A percentile compares a stretch with the other conserved stretches of the same genome.
Conservation (phyloP, 2,113 vertebrate species). For the Serinus canaria region DNA sequence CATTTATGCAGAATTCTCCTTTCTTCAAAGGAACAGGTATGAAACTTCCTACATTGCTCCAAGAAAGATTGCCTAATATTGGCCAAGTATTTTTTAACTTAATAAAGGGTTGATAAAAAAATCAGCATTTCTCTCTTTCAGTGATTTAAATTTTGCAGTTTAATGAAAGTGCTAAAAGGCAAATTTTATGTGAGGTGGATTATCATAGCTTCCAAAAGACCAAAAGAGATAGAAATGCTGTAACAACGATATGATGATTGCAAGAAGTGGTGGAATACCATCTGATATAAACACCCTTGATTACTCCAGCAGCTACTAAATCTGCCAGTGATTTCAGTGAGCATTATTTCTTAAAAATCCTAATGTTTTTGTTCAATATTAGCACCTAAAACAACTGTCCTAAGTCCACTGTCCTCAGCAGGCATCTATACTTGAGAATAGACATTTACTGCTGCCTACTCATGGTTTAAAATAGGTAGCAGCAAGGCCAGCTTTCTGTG, state of each 20-base stretch:
- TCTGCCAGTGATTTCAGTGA: not conserved
- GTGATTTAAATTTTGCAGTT: not conserved
- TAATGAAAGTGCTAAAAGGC: not conserved
- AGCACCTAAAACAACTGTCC: not conserved
- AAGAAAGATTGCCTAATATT: not conserved
- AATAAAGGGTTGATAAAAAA: not conserved
- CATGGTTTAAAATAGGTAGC: not conserved
- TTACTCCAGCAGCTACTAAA: not conserved
- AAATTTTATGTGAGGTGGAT: not conserved
- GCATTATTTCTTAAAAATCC: not conserved
- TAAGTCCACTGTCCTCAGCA: not conserved
- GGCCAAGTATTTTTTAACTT: not conserved
- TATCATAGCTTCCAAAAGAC: not conserved
- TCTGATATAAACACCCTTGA: not conserved
- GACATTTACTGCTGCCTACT: not conserved
- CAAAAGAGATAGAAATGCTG: not conserved
- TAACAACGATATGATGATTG: not conserved
- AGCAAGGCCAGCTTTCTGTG: not conserved
- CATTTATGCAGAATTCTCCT: constrained; percentile 59
- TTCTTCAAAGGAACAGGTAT: constrained; percentile 61
- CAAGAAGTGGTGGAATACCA: not conserved
- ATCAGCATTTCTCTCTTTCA: not conserved
- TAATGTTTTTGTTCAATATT: not conserved
- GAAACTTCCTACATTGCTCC: constrained; percentile 47
- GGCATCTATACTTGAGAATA: not conserved